Conservation (phyloP, 2,888 invertebrate genomes). For the Melipona beecheii region DNA sequence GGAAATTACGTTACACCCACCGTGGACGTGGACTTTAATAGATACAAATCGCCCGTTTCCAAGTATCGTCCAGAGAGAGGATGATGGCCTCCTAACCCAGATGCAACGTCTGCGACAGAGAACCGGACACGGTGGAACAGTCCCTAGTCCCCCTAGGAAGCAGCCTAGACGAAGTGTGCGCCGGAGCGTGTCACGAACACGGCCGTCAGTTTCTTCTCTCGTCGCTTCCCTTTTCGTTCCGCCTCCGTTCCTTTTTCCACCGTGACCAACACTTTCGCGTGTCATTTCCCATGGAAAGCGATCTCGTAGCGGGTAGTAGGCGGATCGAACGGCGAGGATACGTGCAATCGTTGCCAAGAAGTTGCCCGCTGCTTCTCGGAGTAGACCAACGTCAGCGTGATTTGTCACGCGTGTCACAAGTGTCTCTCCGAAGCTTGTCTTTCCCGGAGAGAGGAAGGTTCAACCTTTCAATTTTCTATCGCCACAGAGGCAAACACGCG, state of each 20-base stretch:
- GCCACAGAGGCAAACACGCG: not conserved
- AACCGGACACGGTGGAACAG: slow-evolving; percentile 29
- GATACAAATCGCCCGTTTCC: slow-evolving; percentile 50
- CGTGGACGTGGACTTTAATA: slow-evolving; percentile 29
- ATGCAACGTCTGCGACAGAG: slow-evolving; percentile 36
- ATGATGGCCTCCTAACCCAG: slow-evolving; percentile 64
- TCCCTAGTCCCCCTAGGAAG: slow-evolving; percentile 32
- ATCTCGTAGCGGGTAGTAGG: not conserved
- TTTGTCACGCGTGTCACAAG: slow-evolving; percentile 12
- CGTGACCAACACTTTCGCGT: slow-evolving; percentile 59
- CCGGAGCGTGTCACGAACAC: slow-evolving; percentile 32
- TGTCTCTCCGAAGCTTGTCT: not conserved
- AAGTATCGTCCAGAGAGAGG: slow-evolving; percentile 29
- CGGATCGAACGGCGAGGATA: not conserved
- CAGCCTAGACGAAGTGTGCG: slow-evolving; percentile 21
- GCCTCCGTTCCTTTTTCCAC: slow-evolving; percentile 29
- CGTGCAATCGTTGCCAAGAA: slow-evolving; percentile 4
- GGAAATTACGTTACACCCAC: slow-evolving; percentile 64
- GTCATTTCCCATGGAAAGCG: slow-evolving; percentile 45
- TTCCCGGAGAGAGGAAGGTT: not conserved
- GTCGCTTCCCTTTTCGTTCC: slow-evolving; percentile 1
- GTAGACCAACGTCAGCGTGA: not conserved
- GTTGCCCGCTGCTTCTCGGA: slow-evolving; percentile 2
- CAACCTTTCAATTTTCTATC: not conserved
- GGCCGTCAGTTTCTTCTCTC: not conserved